These are phyloP conservation scores for Rotaria socialis DNA, from an alignment of 2,888 invertebrate species.

Conservation along the genomic window DNA sequence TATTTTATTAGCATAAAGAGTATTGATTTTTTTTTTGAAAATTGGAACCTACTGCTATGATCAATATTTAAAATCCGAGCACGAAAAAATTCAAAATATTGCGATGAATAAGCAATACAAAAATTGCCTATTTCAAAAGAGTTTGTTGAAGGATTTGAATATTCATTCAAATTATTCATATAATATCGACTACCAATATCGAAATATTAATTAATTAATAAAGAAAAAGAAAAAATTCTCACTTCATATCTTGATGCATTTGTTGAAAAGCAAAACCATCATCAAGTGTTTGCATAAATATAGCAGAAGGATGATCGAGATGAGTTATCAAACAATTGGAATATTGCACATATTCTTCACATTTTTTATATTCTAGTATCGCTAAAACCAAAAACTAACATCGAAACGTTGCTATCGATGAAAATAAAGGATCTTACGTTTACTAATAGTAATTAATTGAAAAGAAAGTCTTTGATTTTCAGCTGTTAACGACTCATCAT, in stretches of 20 bases:
- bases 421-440: not conserved
- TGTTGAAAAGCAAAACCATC: not conserved
- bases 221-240: not conserved
- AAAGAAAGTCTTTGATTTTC: not conserved
- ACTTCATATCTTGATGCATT: constrained; percentile 17
- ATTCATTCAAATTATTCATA: not conserved
- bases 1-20: not conserved
- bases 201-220: not conserved
- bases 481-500: not conserved
- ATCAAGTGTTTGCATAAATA: not conserved
- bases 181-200: not conserved
- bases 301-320: not conserved
- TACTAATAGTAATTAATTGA: not conserved
- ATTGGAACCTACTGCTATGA: not conserved
- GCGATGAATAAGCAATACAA: not conserved
- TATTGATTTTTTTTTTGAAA: not conserved
- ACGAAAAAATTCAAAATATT: constrained; percentile 33
- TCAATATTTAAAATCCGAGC: constrained; percentile 14
- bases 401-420: too few species aligned
- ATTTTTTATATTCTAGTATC: not conserved
- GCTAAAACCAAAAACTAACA: not conserved
- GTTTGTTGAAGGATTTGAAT: not conserved
- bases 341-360: not conserved
- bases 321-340: not conserved
- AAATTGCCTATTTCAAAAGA: not conserved